Evolutionary conservation across 23 tunicate genomes (phyloP), one percentile per base, ranked within the genome.

Genomic region (Phallusia fumigata): DNA sequence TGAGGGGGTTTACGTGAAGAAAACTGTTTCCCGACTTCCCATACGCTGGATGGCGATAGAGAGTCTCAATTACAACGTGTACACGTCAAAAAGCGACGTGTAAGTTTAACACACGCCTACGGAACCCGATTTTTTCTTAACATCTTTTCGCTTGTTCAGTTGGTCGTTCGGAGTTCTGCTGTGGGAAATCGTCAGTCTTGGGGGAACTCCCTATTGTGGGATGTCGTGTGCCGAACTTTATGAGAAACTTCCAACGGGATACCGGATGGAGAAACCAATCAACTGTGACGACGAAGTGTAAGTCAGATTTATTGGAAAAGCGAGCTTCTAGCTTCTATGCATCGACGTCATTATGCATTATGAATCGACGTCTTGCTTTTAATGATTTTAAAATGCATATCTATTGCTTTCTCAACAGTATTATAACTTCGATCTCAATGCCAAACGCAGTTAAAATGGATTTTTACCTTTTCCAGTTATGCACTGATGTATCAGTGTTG

Each of bases 31-130:
- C 3, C 85, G 98, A 0, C 64, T 94, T 26, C 98, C 98, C 33
- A 88, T 94, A 35, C 94, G 98, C 32, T 94, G 98, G 98, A 94
- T 94, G 98, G 94, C 98, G 79, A 94, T 94, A 81, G 98, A 94
- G 86, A 94, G 98, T 80, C 65, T 94, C 31, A 94, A 94, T 36
- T 94, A 94, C 79, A 94, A 94, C 47, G 98, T 94, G 18, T 94
- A 94, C 40, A 94, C 98, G 40, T 81, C 87, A 19, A 89, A 94
- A 75, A 89, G 94, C 52, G 98, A 94, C 85, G 98, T 94, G 98
- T 94, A 76, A 94, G 98, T 89, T 21, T 44, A 58, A 58, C 8
- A 6, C n/a, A n/a, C n/a, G n/a, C 28, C 15, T 40, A 24, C 1
- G 16, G 11, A 58, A 6, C 13, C 69, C 16, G 69, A 22, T 58